phyloP scores from a whole-genome alignment of 2,113 vertebrate species.

The Leucosticte australis region DNA sequence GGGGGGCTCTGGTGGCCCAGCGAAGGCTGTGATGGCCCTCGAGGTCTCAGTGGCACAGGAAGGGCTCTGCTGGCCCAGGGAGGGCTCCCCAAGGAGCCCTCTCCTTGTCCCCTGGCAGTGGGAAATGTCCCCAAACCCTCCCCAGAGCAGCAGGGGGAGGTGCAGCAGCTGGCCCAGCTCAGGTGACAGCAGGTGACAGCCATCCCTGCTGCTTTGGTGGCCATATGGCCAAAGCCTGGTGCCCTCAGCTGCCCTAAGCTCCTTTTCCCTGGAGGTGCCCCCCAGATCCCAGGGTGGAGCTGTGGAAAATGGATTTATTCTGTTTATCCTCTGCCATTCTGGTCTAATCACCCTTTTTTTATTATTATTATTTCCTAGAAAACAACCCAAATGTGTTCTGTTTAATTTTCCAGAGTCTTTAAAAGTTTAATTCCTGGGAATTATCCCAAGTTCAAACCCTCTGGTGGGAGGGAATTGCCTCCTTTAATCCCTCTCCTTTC shows the following conservation, averaged over 20 bases:
- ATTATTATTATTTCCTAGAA: neutral
- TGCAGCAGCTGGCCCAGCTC: neutral
- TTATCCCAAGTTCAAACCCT: neutral
- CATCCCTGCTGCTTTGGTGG: neutral
- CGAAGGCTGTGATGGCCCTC: too few relatives aligned
- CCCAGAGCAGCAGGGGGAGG: neutral
- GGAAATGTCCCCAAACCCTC: neutral
- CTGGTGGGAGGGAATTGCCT: neutral
- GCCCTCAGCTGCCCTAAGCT: neutral
- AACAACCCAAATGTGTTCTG: neutral
- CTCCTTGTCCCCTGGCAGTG: neutral
- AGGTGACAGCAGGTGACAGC: neutral
- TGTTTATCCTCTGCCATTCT: neutral
- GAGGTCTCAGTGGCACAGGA: too few relatives aligned
- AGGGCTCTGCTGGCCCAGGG: too few relatives aligned
- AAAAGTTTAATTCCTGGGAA: neutral
- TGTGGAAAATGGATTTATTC: accelerated
- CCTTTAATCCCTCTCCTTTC: neutral
- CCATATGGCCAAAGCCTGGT: neutral
- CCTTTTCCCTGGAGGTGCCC: neutral
- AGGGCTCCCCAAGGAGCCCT: neutral
- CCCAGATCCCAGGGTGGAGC: neutral
- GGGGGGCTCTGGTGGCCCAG: too few relatives aligned
- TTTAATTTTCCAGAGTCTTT: neutral
- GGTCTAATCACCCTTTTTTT: neutral